phyloP scores from a whole-genome alignment of 2,888 invertebrate genomes.

The Drosophila flavopinicola region DNA sequence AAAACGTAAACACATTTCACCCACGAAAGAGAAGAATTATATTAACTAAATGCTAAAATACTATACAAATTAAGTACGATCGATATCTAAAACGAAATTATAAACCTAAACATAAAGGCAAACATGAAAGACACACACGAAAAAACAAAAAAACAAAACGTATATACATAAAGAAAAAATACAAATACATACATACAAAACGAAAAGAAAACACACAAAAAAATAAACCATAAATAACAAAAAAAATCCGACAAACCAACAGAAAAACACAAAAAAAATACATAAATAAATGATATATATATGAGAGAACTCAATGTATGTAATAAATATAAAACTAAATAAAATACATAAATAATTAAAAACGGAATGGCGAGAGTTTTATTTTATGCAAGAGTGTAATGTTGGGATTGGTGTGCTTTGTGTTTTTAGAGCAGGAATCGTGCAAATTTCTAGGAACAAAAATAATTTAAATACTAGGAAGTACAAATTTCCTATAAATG shows the following conservation, averaged over 20 bases:
- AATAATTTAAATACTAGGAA: too few relatives aligned
- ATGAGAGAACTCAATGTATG: conserved; percentile 81
- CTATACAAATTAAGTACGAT: conserved; percentile 73
- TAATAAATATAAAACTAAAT: conserved; percentile 78
- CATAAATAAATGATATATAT: conserved; percentile 59
- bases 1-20: conserved; percentile 76
- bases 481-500: too few relatives aligned
- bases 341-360: conserved; percentile 75
- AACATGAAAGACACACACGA: conserved; percentile 37
- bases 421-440: too few relatives aligned
- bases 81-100: conserved; percentile 77
- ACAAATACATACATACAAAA: conserved; percentile 12
- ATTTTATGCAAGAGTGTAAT: too few relatives aligned
- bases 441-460: too few relatives aligned
- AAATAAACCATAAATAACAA: conserved; percentile 38
- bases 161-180: conserved; percentile 38
- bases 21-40: conserved; percentile 69
- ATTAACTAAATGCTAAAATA: conserved; percentile 70
- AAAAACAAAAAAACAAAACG: conserved; percentile 8
- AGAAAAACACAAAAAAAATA: conserved; percentile 22
- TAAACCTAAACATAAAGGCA: conserved; percentile 61
- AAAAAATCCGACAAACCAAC: conserved; percentile 38
- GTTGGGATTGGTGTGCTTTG: too few relatives aligned
- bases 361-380: background rate
- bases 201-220: conserved; percentile 16